Conservation (phyloP, 2,888 invertebrate genomes). For the Morpho helenor region DNA sequence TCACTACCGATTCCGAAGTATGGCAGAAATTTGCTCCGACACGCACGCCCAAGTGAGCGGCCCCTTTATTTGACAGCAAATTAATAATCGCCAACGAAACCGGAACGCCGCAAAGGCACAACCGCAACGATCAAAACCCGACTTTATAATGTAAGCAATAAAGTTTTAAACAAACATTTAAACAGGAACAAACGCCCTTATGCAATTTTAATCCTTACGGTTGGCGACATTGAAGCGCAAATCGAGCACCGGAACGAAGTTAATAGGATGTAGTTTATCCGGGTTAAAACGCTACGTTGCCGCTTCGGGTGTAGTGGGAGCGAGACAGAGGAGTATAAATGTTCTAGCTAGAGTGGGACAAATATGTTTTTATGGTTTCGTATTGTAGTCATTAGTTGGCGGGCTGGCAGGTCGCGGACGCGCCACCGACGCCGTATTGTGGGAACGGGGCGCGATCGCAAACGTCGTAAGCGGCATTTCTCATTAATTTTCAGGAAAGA, state of each 20-base stretch:
- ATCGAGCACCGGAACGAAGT: conserved; percentile 70
- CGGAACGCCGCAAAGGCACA: conserved; percentile 59
- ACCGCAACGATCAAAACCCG: conserved; percentile 51
- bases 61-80: conserved; percentile 79
- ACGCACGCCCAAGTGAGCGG: conserved; percentile 78
- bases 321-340: conserved; percentile 40
- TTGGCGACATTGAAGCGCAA: conserved; percentile 69
- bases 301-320: conserved; percentile 63
- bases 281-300: conserved; percentile 71
- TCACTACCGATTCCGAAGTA: conserved; percentile 75
- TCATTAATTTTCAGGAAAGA: conserved; percentile 76
- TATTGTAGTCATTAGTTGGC: conserved; percentile 60
- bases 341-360: conserved; percentile 45
- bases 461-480: conserved; percentile 68
- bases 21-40: conserved; percentile 78
- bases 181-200: conserved; percentile 49
- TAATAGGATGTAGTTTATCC: conserved; percentile 79
- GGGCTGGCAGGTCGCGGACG: conserved; percentile 51
- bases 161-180: conserved; percentile 63
- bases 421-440: conserved; percentile 63
- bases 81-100: conserved; percentile 68
- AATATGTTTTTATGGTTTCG: conserved; percentile 59
- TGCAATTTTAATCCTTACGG: conserved; percentile 74
- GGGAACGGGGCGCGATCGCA: conserved; percentile 61
- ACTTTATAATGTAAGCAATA: conserved; percentile 62